Evolutionary conservation across 2,888 invertebrate genomes (phyloP), one percentile per base, ranked within the genome.

Genomic region (Acanthosepion lycidas): DNA sequence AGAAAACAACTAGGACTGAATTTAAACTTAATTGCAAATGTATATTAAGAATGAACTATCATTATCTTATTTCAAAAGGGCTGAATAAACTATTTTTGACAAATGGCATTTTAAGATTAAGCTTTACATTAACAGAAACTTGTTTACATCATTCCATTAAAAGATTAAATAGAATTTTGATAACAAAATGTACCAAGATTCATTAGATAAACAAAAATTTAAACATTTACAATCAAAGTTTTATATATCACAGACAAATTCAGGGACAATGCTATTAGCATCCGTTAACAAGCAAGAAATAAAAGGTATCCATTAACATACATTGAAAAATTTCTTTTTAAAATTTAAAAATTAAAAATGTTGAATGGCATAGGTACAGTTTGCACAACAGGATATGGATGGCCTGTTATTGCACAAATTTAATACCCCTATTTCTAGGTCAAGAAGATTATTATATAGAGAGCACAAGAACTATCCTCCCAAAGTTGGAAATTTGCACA

Each of bases 401-500:
- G 78, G n/a, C 78, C 78, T 42, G 28, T 92, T 49, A 15, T 12
- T n/a, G 26, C 28, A 28, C 6, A 9, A 92, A 51, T 92, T 42
- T n/a, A 92, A 51, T 49, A 51, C 92, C 53, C 28, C 92, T 51
- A 92, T 51, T 12, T 48, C 28, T 92, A 92, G 15, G 53, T 28
- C 8, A 48, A 92, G 23, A 49, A 92, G 42, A 92, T 92, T 42
- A 92, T 92, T 92, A 92, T 42, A 49, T 28, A 94, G 55, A 55
- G 64, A 59, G 78, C 33, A 23, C 59, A 94, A 94, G 23, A 59
- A 28, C 33, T 64, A 94, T 55, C n/a, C 26, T 33, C 94, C 59
- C 59, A 94, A 55, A 48, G 33, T 78, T 64, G 94, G 78, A 59
- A 94, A 78, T 59, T 59, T 51, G 94, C 78, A 94, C 94, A 59